Percentiles rank a stretch among this genome's conserved stretches.
Conservation (phyloP, 2,797 vertebrate species). For the Bryconaethiops microstoma region DNA sequence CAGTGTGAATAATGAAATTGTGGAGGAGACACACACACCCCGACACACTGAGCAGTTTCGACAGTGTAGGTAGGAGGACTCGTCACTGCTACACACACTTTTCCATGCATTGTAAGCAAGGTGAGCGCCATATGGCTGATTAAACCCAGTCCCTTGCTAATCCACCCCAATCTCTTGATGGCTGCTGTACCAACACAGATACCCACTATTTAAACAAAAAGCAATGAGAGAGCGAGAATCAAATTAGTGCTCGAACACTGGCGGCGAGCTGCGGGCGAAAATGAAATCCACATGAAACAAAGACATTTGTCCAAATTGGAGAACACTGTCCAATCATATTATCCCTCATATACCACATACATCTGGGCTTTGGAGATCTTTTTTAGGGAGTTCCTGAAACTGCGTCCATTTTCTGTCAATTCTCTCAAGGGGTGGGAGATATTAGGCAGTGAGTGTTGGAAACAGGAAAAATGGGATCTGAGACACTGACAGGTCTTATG, state of each 20-base stretch:
- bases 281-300: background rate
- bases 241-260: conserved; percentile 7
- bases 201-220: conserved; percentile 24
- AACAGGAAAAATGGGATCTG: no score
- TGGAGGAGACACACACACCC: conserved; percentile 19
- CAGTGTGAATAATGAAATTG: conserved; percentile 56
- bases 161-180: conserved; percentile 7
- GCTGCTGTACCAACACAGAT: conserved; percentile 4
- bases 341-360: background rate
- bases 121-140: background rate
- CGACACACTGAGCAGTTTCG: background rate
- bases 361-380: no score
- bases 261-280: background rate
- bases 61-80: conserved; percentile 10
- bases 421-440: no score
- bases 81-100: background rate
- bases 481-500: no score
- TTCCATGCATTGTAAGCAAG: background rate
- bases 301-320: background rate
- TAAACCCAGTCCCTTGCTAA: background rate
- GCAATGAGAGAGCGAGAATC: background rate
- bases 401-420: no score
- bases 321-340: background rate
- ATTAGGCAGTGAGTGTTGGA: no score
- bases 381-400: no score